Conservation (phyloP, 2,888 invertebrate genomes). For the Meta bourneti region DNA sequence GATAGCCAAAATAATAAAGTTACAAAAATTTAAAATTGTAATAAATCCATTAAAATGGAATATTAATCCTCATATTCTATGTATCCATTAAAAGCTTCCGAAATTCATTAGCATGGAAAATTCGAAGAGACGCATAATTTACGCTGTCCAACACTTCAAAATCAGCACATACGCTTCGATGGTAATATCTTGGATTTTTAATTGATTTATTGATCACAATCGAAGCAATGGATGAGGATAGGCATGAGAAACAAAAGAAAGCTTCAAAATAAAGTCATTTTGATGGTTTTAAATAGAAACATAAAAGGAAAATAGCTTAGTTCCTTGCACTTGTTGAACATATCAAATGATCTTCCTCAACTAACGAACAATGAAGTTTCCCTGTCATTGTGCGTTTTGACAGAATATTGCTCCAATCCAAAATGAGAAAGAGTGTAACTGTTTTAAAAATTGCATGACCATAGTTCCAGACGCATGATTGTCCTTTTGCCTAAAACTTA, state of each 20-base stretch:
- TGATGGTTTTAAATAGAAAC: background rate
- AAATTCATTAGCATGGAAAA: too few species aligned
- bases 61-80: too few species aligned
- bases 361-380: background rate
- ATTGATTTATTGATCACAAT: too few species aligned
- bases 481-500: background rate
- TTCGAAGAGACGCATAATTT: too few species aligned
- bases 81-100: too few species aligned
- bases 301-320: background rate
- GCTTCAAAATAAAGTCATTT: background rate
- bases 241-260: background rate
- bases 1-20: too few species aligned
- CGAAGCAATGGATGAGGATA: too few species aligned
- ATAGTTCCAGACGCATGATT: background rate
- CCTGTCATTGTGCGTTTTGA: slow-evolving; percentile 1
- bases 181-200: too few species aligned
- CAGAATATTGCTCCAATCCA: slow-evolving; percentile 4
- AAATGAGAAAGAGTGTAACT: background rate
- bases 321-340: background rate
- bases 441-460: background rate
- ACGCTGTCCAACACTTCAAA: too few species aligned
- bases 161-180: too few species aligned
- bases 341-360: background rate
- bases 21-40: too few species aligned
- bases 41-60: too few species aligned